Evolutionary conservation across 2,113 vertebrate species (phyloP).

Genomic region (Cyphomyrus discorhynchus): DNA sequence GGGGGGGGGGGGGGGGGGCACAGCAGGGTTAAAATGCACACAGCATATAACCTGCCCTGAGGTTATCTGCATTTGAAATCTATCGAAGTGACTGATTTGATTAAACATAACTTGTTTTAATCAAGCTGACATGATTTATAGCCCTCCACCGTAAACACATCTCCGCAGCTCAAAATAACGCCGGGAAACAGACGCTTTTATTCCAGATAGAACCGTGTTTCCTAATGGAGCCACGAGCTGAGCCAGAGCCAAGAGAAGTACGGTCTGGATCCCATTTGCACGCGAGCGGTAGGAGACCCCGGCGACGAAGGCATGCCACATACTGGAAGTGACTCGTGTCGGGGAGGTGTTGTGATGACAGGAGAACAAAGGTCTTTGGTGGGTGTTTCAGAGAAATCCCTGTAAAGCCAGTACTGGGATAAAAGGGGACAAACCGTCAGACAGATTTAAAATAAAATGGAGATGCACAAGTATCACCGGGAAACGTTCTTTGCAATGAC

Average conservation of each 20-base stretch:
- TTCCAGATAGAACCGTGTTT: neutral
- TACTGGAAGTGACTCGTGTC: neutral
- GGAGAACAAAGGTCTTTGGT: conserved; percentile 40
- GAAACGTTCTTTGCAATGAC: neutral
- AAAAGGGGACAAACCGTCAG: neutral
- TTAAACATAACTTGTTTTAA: neutral
- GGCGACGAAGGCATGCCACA: neutral
- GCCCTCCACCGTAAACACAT: neutral
- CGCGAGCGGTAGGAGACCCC: neutral
- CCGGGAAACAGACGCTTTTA: neutral
- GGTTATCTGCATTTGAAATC: neutral
- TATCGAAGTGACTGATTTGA: neutral
- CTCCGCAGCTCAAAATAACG: neutral
- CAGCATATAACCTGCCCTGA: neutral
- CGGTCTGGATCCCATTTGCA: neutral
- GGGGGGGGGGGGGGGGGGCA: neutral
- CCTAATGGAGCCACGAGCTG: neutral
- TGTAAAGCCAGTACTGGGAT: conserved; percentile 26
- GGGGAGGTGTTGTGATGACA: neutral
- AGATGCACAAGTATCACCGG: neutral
- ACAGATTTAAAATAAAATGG: neutral
- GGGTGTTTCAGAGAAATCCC: conserved; percentile 47
- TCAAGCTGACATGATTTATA: neutral
- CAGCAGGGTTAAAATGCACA: neutral
- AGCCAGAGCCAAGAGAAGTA: neutral